A percentile compares a stretch with the other conserved stretches of the same genome.
Evolutionary conservation across 1,140 invertebrate genomes (phyloP).

Genomic region (Drosophila virilis): DNA sequence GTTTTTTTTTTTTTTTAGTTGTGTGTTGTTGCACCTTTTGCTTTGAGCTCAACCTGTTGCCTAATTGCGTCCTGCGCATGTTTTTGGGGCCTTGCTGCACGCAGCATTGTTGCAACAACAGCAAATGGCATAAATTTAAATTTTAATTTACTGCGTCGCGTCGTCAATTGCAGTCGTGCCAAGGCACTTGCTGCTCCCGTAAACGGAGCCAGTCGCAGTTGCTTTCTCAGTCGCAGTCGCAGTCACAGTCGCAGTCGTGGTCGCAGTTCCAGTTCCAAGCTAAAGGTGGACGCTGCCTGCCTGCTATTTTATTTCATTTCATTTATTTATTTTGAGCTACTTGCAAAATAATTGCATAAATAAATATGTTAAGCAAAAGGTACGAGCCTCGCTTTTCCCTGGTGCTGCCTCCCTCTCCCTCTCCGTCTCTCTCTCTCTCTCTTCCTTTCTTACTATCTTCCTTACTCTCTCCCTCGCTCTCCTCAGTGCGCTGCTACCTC

Average conservation of each 20-base stretch:
- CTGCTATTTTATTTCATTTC: constrained; percentile 81
- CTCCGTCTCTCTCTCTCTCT: constrained; percentile 14
- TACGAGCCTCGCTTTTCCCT: constrained; percentile 32
- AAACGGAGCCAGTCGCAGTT: constrained; percentile 3
- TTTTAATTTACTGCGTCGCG: constrained; percentile 81
- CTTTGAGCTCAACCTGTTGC: constrained; percentile 16
- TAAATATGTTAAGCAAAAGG: constrained; percentile 83
- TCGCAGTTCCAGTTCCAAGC: constrained; percentile 4
- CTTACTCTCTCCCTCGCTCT: constrained; percentile 24
- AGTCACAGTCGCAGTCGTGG: no score
- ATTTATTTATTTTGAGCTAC: constrained; percentile 84
- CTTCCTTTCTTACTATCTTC: neutral
- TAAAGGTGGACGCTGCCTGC: constrained; percentile 34
- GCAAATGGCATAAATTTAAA: constrained; percentile 84
- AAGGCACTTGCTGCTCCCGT: constrained; percentile 60
- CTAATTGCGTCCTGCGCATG: constrained; percentile 47
- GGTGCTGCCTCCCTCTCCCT: neutral
- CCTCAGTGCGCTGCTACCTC: constrained; percentile 26
- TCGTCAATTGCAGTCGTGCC: constrained; percentile 76
- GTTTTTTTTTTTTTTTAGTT: neutral
- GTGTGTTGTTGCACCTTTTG: constrained; percentile 25
- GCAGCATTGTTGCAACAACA: constrained; percentile 36
- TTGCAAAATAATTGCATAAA: constrained; percentile 84
- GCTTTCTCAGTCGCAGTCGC: neutral
- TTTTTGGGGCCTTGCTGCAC: constrained; percentile 37